A percentile compares a stretch with the other conserved stretches of the same genome.
These are phyloP conservation scores for Coboldia fuscipes DNA, from an alignment of 1,140 invertebrate species.

Conservation along the genomic window DNA sequence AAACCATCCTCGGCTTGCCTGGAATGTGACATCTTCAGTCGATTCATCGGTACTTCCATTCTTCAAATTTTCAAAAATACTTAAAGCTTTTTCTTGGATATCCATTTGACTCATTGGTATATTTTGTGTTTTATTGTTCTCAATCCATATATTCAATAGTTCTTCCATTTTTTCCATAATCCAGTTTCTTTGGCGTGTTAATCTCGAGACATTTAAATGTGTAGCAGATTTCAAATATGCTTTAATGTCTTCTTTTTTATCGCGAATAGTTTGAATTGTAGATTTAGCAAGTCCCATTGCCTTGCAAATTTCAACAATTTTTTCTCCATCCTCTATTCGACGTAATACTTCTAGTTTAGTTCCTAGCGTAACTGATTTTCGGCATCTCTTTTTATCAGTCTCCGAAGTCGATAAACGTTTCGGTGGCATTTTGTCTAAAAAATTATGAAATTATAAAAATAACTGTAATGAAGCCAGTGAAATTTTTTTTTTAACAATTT, in stretches of 20 bases:
- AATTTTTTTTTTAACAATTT: conserved; percentile 2
- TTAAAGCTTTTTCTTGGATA: conserved; percentile 10
- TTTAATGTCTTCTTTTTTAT: conserved; percentile 8
- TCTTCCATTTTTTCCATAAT: conserved; percentile 11
- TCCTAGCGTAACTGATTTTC: conserved; percentile 8
- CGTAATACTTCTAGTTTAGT: conserved; percentile 9
- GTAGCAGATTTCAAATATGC: conserved; percentile 5
- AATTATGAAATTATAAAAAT: conserved; percentile 4
- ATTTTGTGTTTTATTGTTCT: conserved; percentile 8
- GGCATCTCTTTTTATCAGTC: conserved; percentile 9
- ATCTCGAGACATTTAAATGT: conserved; percentile 7
- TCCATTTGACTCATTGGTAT: conserved; percentile 10
- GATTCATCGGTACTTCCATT: conserved; percentile 6
- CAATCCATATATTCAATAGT: conserved; percentile 9
- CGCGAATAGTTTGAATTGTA: conserved; percentile 8
- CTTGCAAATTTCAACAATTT: conserved; percentile 8
- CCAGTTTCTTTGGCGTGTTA: no score
- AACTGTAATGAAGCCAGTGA: neutral
- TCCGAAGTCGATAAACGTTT: conserved; percentile 6
- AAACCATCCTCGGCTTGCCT: conserved; percentile 8
- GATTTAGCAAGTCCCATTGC: conserved; percentile 8
- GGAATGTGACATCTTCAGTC: conserved; percentile 9
- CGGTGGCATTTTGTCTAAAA: conserved; percentile 7
- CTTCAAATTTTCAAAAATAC: conserved; percentile 10
- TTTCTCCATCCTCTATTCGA: conserved; percentile 8